Evolutionary conservation across 2,797 vertebrate species (phyloP).

Genomic region (Ciconia nigra): DNA sequence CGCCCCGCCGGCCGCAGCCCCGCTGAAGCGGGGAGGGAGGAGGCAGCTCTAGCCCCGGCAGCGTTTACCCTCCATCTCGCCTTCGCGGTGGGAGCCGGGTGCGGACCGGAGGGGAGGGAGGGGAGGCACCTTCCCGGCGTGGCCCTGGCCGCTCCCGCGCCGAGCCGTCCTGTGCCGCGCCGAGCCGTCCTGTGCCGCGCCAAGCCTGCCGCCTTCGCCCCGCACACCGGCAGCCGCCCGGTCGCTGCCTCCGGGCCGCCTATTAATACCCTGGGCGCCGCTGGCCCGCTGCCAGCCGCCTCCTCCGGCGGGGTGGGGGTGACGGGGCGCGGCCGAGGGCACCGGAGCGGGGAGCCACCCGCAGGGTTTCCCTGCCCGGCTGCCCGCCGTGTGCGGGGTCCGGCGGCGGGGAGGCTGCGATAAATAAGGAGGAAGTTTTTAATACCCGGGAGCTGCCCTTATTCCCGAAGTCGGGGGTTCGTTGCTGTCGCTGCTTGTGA

Average conservation of each 20-base stretch:
- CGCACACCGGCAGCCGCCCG: not conserved
- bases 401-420: not conserved
- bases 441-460: no score
- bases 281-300: not conserved
- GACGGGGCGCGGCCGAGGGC: not conserved
- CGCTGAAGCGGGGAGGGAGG: no score
- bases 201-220: not conserved
- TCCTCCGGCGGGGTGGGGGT: not conserved
- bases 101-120: not conserved
- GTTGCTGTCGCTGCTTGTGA: not conserved
- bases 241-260: not conserved
- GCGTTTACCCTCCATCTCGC: slow-evolving; percentile 68
- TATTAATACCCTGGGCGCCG: slow-evolving; percentile 21
- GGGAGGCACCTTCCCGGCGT: not conserved
- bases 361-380: not conserved
- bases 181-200: not conserved
- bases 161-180: not conserved
- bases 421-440: accelerated
- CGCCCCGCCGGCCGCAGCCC: not conserved
- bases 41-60: not conserved
- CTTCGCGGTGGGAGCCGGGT: not conserved
- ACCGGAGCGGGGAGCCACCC: no score
- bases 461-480: accelerated
- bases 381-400: no score
- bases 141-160: not conserved